Percentiles rank a stretch among this genome's conserved stretches.
Evolutionary conservation across 2,113 vertebrate genomes (phyloP).

Genomic region (Pogonocichla stellata): DNA sequence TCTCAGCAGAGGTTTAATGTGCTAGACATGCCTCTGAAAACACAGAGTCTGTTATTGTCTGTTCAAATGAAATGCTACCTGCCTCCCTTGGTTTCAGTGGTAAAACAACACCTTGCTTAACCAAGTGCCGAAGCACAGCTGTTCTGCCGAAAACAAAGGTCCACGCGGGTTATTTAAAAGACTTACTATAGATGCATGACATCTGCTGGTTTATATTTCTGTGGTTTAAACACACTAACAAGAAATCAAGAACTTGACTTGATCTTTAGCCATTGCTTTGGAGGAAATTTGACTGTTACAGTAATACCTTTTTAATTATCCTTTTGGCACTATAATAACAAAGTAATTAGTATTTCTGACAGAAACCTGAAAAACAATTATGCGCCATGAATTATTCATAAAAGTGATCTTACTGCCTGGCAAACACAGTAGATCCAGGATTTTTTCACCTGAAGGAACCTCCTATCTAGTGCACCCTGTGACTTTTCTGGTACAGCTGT

Average conservation of each 20-base stretch:
- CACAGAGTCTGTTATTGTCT: neutral
- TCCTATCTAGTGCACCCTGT: neutral
- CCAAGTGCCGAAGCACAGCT: neutral
- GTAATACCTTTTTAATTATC: slow-evolving; percentile 42
- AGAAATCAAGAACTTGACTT: neutral
- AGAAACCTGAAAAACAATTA: slow-evolving; percentile 22
- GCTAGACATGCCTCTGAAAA: neutral
- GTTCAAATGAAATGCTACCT: neutral
- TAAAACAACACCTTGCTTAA: neutral
- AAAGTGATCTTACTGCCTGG: neutral
- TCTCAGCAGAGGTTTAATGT: neutral
- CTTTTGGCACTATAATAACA: slow-evolving; percentile 17
- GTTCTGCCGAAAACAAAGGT: neutral
- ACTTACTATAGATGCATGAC: neutral
- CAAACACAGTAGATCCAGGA: neutral
- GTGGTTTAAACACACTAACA: neutral
- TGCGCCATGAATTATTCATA: slow-evolving; percentile 15
- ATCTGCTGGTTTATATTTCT: neutral
- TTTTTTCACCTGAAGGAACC: neutral
- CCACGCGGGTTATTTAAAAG: neutral
- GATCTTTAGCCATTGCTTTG: neutral
- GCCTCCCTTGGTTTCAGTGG: neutral
- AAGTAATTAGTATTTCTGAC: slow-evolving; percentile 28
- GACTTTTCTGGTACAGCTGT: neutral
- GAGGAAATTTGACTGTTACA: neutral